These are phyloP conservation scores for Drosophila burlai DNA, from an alignment of 1,140 invertebrate genomes.

Conservation along the genomic window DNA sequence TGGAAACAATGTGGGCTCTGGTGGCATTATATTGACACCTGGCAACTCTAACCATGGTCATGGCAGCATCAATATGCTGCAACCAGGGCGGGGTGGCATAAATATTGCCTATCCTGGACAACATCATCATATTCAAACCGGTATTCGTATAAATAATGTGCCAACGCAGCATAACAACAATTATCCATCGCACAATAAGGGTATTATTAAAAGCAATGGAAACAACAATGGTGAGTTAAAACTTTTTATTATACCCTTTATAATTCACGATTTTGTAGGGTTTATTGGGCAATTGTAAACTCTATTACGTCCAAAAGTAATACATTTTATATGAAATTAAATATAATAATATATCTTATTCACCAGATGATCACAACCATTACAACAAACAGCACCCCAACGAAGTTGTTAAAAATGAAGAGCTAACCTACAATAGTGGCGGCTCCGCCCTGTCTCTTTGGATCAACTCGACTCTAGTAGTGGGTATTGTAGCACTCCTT, in stretches of 20 bases:
- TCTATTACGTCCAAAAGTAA: not conserved
- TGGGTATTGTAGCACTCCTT: constrained; percentile 20
- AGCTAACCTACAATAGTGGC: constrained; percentile 89
- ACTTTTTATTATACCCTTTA: not conserved
- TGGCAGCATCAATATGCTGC: constrained; percentile 76
- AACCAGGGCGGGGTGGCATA: constrained; percentile 59
- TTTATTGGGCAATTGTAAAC: not conserved
- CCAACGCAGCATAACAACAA: constrained; percentile 74
- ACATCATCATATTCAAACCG: constrained; percentile 78
- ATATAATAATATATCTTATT: constrained; percentile 1
- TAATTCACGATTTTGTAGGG: not conserved
- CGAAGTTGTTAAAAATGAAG: constrained; percentile 96
- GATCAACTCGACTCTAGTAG: constrained; percentile 24
- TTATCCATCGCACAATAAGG: constrained; percentile 72
- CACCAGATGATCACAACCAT: constrained; percentile 86
- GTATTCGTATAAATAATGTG: constrained; percentile 84
- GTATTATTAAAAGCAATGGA: constrained; percentile 59
- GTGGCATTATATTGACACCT: constrained; percentile 67
- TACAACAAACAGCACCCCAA: constrained; percentile 95
- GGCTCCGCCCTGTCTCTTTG: constrained; percentile 7
- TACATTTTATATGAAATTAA: not conserved
- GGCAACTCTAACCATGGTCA: constrained; percentile 74
- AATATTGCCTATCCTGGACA: constrained; percentile 70
- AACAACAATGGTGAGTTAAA: constrained; percentile 68
- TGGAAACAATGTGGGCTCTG: constrained; percentile 58